Conservation (phyloP, 2,888 invertebrate genomes). For the Morinoia aosen region DNA sequence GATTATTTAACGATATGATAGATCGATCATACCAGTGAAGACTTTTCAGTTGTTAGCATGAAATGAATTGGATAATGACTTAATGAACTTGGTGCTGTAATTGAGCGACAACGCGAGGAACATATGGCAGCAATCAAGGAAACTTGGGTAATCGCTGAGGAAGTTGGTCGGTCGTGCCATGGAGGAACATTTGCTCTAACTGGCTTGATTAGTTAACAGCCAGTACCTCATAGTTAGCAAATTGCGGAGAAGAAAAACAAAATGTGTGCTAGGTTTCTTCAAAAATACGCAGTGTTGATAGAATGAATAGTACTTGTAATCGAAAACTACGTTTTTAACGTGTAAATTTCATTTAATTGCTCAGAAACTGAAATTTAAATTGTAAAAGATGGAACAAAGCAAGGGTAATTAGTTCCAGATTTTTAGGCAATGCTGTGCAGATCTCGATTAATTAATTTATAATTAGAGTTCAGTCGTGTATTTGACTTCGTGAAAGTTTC, state of each 20-base stretch:
- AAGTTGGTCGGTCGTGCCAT: background rate
- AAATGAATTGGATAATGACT: conserved; percentile 4
- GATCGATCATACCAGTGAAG: background rate
- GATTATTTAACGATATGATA: background rate
- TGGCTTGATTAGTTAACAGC: background rate
- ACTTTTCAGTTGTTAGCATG: background rate
- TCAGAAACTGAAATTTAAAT: no score
- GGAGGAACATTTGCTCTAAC: background rate
- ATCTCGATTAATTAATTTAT: no score
- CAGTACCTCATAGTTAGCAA: background rate
- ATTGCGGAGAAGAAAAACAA: background rate
- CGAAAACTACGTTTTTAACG: no score
- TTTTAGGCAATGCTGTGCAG: no score
- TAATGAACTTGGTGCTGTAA: background rate
- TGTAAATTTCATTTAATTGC: no score
- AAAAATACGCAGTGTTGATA: no score
- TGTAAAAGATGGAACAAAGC: no score
- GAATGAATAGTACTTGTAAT: no score
- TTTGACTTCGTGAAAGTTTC: no score
- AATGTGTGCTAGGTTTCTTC: no score
- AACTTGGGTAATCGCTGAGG: background rate
- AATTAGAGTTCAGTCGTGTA: no score
- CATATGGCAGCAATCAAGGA: background rate
- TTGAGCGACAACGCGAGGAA: conserved; percentile 13
- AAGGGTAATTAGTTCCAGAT: no score